A percentile compares a stretch with the other conserved stretches of the same genome.
phyloP scores from a whole-genome alignment of 2,888 invertebrate species.

The Sesia apiformis region DNA sequence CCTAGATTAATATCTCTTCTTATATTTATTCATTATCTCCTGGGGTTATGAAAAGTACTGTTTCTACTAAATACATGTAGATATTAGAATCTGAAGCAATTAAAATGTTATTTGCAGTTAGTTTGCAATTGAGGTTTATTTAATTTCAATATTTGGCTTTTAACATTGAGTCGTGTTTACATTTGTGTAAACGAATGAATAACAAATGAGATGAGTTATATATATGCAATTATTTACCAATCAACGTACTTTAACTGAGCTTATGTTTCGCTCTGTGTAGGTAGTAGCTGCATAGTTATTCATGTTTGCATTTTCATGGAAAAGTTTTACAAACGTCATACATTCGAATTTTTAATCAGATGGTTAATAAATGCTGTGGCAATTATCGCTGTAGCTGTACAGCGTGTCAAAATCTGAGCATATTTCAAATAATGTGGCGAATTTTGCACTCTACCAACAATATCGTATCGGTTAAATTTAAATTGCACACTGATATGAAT shows the following conservation, averaged over 20 bases:
- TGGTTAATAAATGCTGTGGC: conserved; percentile 26
- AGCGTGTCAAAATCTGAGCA: not conserved
- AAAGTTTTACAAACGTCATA: not conserved
- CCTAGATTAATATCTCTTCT: no score
- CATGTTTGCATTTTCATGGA: not conserved
- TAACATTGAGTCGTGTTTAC: not conserved
- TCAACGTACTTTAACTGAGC: not conserved
- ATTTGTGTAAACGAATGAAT: not conserved
- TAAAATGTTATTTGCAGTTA: no score
- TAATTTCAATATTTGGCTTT: not conserved
- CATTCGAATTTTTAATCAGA: conserved; percentile 17
- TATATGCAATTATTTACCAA: not conserved
- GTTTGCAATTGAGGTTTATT: no score
- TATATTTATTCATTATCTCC: no score
- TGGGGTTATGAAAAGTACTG: no score
- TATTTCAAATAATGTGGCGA: not conserved
- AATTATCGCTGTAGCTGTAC: conserved; percentile 19
- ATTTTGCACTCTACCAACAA: not conserved
- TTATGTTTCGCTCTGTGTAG: not conserved
- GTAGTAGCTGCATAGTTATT: not conserved
- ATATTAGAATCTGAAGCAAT: no score
- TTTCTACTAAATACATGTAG: no score
- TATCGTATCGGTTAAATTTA: not conserved
- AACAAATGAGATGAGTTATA: not conserved
- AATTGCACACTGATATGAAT: no score